phyloP scores from a whole-genome alignment of 2,888 invertebrate species.

The Drosophila leonis region DNA sequence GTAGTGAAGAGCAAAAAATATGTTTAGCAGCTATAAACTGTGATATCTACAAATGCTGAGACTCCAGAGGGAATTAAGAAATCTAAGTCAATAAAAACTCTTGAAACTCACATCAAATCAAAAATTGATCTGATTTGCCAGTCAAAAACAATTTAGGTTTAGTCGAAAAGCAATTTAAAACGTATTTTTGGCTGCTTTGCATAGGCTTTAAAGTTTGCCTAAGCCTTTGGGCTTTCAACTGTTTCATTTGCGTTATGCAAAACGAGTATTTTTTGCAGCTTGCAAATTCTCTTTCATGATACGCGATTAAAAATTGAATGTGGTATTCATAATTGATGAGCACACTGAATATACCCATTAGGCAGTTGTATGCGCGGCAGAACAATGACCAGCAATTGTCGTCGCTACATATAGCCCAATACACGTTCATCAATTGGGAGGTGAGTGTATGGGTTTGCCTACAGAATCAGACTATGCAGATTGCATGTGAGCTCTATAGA shows the following conservation, averaged over 20 bases:
- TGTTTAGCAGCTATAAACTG: too few species aligned
- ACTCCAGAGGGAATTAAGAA: too few species aligned
- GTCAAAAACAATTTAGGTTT: background rate
- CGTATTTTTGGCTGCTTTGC: background rate
- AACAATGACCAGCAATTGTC: constrained; percentile 48
- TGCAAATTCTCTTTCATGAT: background rate
- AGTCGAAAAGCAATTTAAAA: background rate
- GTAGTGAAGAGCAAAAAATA: too few species aligned
- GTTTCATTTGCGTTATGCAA: background rate
- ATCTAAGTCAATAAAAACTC: background rate
- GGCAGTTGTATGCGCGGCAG: constrained; percentile 14
- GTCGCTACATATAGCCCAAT: background rate
- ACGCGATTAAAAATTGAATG: constrained; percentile 12
- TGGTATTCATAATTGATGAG: constrained; percentile 26
- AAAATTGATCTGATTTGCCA: background rate
- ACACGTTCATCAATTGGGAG: background rate
- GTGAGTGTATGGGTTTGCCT: background rate
- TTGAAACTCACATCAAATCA: background rate
- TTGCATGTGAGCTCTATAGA: too few species aligned
- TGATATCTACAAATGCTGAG: too few species aligned
- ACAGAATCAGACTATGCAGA: background rate
- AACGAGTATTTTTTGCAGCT: background rate
- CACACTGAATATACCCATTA: constrained; percentile 39
- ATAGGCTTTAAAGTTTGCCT: background rate
- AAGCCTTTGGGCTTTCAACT: background rate